Evolutionary conservation across 2,888 invertebrate genomes (phyloP), one percentile per base, ranked within the genome.

Genomic region (Notodonta dromedarius): DNA sequence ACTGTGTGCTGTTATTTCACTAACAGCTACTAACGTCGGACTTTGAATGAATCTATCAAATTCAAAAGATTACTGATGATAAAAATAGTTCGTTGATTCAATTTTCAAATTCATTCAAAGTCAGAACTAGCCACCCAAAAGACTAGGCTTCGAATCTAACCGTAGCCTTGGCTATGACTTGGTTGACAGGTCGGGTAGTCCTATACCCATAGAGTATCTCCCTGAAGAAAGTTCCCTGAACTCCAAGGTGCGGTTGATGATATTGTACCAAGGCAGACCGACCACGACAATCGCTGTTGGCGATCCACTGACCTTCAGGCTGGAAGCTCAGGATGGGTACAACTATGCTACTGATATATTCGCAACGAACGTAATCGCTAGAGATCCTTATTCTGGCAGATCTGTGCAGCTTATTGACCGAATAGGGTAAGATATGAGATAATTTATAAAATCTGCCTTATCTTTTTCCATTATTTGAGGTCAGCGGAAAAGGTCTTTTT

Each of bases 231-330:
- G 98, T 78, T 97, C 98, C 0, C 89, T 98, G 48, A 98, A 98
- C 84, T 98, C 98, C 0, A 97, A 97, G 83, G 97, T 98, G 2
- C 95, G 98, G 16, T 88, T 98, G 67, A 94, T 96, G 91, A 98
- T 98, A 74, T 87, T 98, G 56, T 98, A 98, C 84, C 97, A 98
- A 91, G 98, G 98, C 53, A 92, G 98, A 72, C 98, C 98, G 0
- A 98, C 98, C 0, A 98, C 98, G 0, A 98, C 98, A 1, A 98
- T 98, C 55, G 98, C 98, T 8, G 98, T 98, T 4, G 98, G 98
- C 0, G 98, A 98, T 88, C 98, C 98, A 0, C 85, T 98, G 9
- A 98, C 98, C 9, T 98, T 98, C 94, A 95, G 97, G 66, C 87
- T 98, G 57, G 98, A 98, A 90, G 96, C 98, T 0, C 97, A 98